A percentile compares a stretch with the other conserved stretches of the same genome.
Conservation (phyloP, 2,113 vertebrate species). For the Prunella himalayana region DNA sequence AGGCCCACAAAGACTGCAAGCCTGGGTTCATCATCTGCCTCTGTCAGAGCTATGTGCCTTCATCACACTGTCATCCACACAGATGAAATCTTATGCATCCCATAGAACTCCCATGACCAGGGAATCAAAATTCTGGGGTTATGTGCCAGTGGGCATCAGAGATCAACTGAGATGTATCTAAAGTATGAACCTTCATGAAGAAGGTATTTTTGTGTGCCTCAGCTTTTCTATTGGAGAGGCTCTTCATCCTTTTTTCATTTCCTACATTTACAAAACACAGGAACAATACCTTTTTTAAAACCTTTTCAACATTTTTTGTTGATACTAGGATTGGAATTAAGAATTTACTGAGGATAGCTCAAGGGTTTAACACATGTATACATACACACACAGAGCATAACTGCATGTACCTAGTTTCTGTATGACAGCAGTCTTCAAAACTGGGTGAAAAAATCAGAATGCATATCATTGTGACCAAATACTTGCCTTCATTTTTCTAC, state of each 20-base stretch:
- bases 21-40: neutral
- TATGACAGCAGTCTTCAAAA: neutral
- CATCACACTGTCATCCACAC: neutral
- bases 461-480: neutral
- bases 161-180: neutral
- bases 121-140: neutral
- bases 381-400: neutral
- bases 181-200: neutral
- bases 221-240: neutral
- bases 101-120: neutral
- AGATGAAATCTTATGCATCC: neutral
- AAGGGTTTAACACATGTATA: neutral
- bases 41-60: neutral
- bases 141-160: neutral
- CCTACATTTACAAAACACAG: neutral
- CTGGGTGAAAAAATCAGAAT: neutral
- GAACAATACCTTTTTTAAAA: fast-evolving
- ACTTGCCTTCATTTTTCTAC: neutral
- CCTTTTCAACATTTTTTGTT: neutral
- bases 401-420: neutral
- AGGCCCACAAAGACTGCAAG: neutral
- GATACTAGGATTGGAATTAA: neutral
- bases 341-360: neutral
- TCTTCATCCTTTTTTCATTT: neutral
- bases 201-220: neutral